Base-by-base conservation (phyloP, 2,888 invertebrate species). In the Pyralis farinalis region DNA sequence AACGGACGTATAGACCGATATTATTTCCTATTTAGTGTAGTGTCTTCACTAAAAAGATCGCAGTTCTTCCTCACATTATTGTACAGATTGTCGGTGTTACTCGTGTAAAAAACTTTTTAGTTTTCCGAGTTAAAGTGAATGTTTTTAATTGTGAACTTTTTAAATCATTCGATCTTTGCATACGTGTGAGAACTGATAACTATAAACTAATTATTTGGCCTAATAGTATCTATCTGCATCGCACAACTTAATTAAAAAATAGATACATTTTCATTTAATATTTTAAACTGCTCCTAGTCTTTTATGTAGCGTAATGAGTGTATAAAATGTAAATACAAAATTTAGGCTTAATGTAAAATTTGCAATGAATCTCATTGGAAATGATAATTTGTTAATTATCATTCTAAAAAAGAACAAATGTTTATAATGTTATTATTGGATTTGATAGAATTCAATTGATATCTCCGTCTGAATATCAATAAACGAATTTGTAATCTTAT, bases 391-490 rank as follows among this genome's bases (percentile, higher is more conserved):
- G 37, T n/a, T n/a, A n/a, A 56, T 54, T 65, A 77, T 67, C 63
- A 66, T 70, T 71, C 67, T 71, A 65, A n/a, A n/a, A n/a, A n/a
- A n/a, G n/a, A n/a, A 71, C 68, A 61, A 67, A 71, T 68, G 67
- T 74, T 60, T 64, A 64, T 65, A 63, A 64, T 71, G 71, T 75
- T 77, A 71, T 71, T 71, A 74, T 74, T 74, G 80, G 83, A 83
- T 83, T 85, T 85, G 75, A 72, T 72, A 63, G 58, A 68, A 77
- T 77, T 78, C 77, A 73, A 77, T 82, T 77, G 77, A 71, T 82
- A 79, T 85, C 65, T 80, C 82, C 81, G 74, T 83, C 77, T 80
- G 65, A 72, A 78, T 86, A 85, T 87, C 84, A 78, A 78, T 83
- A 73, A 73, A 80, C 82, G 85, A 87, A 87, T 86, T 85, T 87